Conservation (phyloP, 1,140 invertebrate genomes). For the Drosophila sp. region DNA sequence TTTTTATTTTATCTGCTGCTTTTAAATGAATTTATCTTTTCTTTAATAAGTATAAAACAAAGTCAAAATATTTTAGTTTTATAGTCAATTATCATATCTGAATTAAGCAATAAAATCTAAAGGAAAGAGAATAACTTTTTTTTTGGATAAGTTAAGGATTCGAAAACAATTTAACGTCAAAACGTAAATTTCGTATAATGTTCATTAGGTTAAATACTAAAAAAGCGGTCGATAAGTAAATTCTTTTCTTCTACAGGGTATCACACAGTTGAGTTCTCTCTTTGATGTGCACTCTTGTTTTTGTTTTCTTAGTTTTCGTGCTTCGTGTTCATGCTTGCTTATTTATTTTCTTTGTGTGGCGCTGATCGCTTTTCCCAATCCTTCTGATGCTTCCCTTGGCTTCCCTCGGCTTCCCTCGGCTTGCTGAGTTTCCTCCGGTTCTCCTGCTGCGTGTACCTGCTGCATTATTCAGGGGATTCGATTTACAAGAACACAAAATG, state of each 20-base stretch:
- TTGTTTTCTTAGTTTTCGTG: constrained; percentile 48
- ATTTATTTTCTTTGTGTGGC: constrained; percentile 71
- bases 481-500: constrained; percentile 74
- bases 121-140: too few species aligned
- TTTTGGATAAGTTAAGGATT: too few species aligned
- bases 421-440: not conserved
- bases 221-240: too few species aligned
- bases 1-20: too few species aligned
- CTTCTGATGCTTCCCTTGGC: not conserved
- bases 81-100: too few species aligned
- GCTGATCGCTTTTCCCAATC: constrained; percentile 37
- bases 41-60: too few species aligned
- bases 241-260: not conserved
- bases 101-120: too few species aligned
- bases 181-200: too few species aligned
- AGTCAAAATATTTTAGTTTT: too few species aligned
- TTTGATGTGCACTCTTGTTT: constrained; percentile 8
- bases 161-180: too few species aligned
- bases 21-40: too few species aligned
- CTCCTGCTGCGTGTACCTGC: constrained; percentile 58
- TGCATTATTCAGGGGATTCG: constrained; percentile 78
- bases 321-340: constrained; percentile 65
- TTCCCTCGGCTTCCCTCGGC: constrained; percentile 2
- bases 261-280: not conserved
- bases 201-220: too few species aligned